Conservation (phyloP, 2,113 vertebrate species). For the Oreochromis niloticus region DNA sequence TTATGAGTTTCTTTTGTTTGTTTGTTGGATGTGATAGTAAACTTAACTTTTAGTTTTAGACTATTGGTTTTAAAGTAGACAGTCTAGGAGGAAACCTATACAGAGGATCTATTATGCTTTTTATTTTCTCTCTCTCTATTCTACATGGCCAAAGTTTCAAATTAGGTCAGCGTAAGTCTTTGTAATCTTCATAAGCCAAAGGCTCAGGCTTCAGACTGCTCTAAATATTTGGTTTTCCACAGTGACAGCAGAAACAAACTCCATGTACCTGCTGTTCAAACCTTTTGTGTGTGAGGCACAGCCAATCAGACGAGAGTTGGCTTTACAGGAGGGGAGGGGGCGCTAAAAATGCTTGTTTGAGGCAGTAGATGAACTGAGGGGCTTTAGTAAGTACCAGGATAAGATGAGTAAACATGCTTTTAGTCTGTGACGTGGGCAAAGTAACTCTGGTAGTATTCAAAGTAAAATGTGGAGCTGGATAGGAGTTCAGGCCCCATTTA, state of each 20-base stretch:
- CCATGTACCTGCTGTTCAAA: background rate
- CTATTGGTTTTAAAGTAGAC: background rate
- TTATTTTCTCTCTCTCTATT: background rate
- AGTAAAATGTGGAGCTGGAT: background rate
- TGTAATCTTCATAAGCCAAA: background rate
- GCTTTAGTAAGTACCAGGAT: background rate
- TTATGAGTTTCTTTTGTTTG: background rate
- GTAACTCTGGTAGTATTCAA: background rate
- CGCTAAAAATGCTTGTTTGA: background rate
- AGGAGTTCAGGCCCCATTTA: background rate
- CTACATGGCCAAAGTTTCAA: background rate
- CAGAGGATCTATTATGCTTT: background rate
- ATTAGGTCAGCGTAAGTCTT: background rate
- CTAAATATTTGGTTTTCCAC: background rate
- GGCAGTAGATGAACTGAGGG: background rate
- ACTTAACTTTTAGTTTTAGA: background rate
- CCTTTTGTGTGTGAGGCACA: background rate
- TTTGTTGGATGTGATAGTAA: background rate
- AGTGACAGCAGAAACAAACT: background rate
- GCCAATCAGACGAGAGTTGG: background rate
- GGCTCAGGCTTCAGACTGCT: background rate
- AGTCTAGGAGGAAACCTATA: background rate
- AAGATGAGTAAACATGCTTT: background rate
- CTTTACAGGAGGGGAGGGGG: background rate
- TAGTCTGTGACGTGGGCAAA: background rate